Percentiles rank a stretch among this genome's conserved stretches.
Conservation (phyloP, 2,113 vertebrate genomes). For the Cariama cristata region DNA sequence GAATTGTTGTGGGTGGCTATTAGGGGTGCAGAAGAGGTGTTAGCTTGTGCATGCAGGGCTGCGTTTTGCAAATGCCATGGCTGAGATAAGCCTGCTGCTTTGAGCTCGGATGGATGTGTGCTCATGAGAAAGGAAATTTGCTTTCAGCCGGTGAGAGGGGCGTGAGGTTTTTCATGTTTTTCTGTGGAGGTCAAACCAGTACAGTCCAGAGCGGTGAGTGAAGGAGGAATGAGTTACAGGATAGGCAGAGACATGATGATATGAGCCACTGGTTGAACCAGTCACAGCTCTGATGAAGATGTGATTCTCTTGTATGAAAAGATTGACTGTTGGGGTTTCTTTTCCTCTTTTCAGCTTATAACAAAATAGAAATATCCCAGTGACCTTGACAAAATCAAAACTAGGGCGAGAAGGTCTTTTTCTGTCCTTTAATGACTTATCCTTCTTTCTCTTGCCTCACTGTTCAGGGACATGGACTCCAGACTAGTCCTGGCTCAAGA, state of each 20-base stretch:
- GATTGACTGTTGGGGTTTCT: neutral
- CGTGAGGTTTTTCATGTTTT: neutral
- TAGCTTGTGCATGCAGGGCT: neutral
- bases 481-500: neutral
- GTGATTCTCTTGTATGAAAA: neutral
- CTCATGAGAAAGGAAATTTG: neutral
- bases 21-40: neutral
- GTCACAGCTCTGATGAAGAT: neutral
- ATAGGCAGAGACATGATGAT: neutral
- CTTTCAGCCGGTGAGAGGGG: neutral
- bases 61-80: neutral
- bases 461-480: neutral
- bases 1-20: neutral
- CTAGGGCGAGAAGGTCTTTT: neutral
- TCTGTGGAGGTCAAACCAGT: neutral
- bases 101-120: fast-evolving
- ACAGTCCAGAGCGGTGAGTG: neutral
- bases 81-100: neutral
- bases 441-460: neutral
- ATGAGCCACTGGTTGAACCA: neutral
- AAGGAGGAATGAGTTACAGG: neutral
- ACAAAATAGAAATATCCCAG: neutral
- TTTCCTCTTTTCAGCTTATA: neutral
- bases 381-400: neutral
- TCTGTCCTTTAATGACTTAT: neutral